Conservation (phyloP, 2,797 vertebrate genomes). For the Enteromius anoplus region DNA sequence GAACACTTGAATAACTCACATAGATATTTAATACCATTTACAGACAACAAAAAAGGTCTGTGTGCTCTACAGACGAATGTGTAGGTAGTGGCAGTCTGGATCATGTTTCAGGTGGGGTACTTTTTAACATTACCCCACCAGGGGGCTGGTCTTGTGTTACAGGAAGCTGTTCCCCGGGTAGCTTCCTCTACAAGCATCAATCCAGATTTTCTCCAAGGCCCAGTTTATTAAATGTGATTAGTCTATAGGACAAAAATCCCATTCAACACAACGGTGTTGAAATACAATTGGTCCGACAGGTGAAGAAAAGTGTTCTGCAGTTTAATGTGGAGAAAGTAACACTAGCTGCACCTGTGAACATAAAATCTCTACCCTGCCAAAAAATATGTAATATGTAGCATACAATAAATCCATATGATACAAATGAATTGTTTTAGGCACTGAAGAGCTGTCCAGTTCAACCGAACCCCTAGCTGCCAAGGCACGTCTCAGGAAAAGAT, state of each 20-base stretch:
- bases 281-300: constrained; percentile 69
- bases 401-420: constrained; percentile 18
- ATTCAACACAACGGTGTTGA: constrained; percentile 56
- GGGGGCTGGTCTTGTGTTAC: constrained; percentile 61
- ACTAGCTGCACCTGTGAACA: constrained; percentile 68
- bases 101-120: constrained; percentile 61
- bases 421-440: constrained; percentile 47
- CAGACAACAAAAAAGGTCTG: constrained; percentile 46
- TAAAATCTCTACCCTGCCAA: constrained; percentile 7
- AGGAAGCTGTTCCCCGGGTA: constrained; percentile 67
- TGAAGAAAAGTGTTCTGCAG: constrained; percentile 61
- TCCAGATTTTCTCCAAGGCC: constrained; percentile 59
- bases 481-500: constrained; percentile 54
- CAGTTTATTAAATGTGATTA: constrained; percentile 69
- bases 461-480: constrained; percentile 60
- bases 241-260: constrained; percentile 61
- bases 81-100: constrained; percentile 62
- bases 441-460: constrained; percentile 60
- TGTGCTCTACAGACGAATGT: constrained; percentile 20
- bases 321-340: constrained; percentile 62
- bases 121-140: constrained; percentile 65
- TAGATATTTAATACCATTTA: not conserved
- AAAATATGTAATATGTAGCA: not conserved
- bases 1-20: not conserved
- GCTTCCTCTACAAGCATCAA: constrained; percentile 64